Evolutionary conservation across 2,888 invertebrate species (phyloP), one percentile per base, ranked within the genome.

Genomic region (Erebia aethiops): DNA sequence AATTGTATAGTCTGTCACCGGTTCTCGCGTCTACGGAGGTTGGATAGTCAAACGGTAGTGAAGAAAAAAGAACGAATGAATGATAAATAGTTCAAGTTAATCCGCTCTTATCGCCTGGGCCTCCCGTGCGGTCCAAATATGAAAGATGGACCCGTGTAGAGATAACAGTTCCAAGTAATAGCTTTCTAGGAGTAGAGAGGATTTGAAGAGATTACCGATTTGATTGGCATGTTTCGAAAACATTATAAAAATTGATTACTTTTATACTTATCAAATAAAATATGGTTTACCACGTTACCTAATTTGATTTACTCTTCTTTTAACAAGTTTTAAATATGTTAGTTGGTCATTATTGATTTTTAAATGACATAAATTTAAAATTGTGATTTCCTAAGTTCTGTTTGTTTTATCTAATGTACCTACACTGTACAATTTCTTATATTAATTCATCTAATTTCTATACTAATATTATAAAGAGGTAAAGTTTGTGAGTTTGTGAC

Each of bases 21-120:
- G 68, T 46, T 69, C 71, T 52, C 67, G 67, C 69, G 69, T 65
- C 63, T 71, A 65, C 13, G 69, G 65, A 69, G 74, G 72, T 74
- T 71, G 66, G 77, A 81, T 82, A 83, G 72, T 75, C 71, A 82
- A 84, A 87, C 89, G 86, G 90, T 90, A 90, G 90, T 89, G 84
- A 86, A 89, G 82, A 87, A 90, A 90, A 91, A 88, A 88, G 83
- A 82, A 85, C 79, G 83, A 87, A 80, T 83, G 84, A 84, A 92
- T 93, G 92, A 93, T 92, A 91, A 92, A 92, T 93, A 90, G 92
- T 88, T 84, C 79, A 84, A 86, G 88, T 91, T 93, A 93, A 93
- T 93, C 93, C 92, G 82, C 80, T 83, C 88, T 92, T 92, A 92
- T 92, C 92, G 87, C 81, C 82, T 80, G 80, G 78, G 83, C 90